These are phyloP conservation scores for Stenodema calcarata DNA, from an alignment of 2,888 invertebrate species.

Conservation along the genomic window DNA sequence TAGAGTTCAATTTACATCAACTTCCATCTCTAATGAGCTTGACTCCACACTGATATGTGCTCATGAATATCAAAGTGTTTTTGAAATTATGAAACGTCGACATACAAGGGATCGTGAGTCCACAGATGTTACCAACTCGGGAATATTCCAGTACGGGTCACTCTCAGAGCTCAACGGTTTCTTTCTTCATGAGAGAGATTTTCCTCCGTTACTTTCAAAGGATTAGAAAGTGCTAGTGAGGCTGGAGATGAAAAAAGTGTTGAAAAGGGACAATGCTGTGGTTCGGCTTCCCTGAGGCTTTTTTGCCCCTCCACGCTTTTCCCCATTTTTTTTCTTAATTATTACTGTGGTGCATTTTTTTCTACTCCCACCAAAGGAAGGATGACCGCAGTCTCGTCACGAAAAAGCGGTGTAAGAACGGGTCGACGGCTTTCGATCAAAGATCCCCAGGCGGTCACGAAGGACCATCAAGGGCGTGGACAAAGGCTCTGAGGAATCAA, in stretches of 20 bases:
- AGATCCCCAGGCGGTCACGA: background rate
- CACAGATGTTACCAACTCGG: too few species aligned
- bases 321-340: background rate
- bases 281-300: background rate
- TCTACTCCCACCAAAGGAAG: background rate
- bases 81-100: too few species aligned
- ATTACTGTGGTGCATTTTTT: background rate
- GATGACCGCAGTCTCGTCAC: background rate
- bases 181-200: too few species aligned
- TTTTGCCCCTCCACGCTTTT: background rate
- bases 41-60: too few species aligned
- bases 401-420: background rate
- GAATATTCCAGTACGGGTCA: too few species aligned
- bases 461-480: background rate
- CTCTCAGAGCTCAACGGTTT: too few species aligned
- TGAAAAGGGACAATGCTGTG: background rate
- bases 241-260: background rate
- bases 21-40: too few species aligned
- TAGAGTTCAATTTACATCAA: too few species aligned
- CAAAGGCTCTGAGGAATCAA: background rate
- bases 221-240: too few species aligned
- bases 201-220: too few species aligned
- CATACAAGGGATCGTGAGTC: too few species aligned
- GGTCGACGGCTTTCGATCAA: background rate
- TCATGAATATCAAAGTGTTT: too few species aligned